Base-by-base conservation (phyloP, 2,797 vertebrate genomes). In the Hirundo rustica region DNA sequence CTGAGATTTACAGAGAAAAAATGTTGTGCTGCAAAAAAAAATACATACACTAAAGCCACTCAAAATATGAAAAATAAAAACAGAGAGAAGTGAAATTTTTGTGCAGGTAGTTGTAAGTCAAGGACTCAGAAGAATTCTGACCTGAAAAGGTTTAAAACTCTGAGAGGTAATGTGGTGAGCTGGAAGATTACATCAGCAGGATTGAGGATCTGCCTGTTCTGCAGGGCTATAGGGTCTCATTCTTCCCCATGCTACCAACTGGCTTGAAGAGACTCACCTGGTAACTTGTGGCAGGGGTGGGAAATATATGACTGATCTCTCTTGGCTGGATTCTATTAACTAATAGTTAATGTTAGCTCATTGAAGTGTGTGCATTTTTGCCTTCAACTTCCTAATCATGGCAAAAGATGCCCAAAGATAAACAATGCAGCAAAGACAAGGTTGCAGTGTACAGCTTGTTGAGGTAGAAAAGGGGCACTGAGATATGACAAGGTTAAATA, bases 1-100 rank as follows among this genome's bases (percentile, higher is more conserved):
- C 62, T 89, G 22, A 68, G 54, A 48, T 88, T 92, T 84, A 62
- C 47, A 16, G 54, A 80, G 47, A 81, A 93, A 89, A 81, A 64
- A 42, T 84, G 51, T 53, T 88, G n/a, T 72, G n/a, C n/a, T 75
- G 68, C 36, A 50, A 80, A 83, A 93, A 93, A 89, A 92, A 51
- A 13, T 38, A 26, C 21, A 40, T 44, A 45, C 18, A 9, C 38
- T 65, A 67, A 95, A 83, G 21, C 22, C 29, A 79, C 34, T 64
- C 27, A 57, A 80, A 70, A 62, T 19, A 65, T n/a, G 25, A 85
- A 91, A 96, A 85, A 83, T 54, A 47, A 80, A 91, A 83, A 3
- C n/a, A 76, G 21, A 74, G 44, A 34, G 7, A 88, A 93, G 9
- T 68, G 26, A 80, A 89, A 54, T 54, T 88, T 13, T 77, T 88